These are phyloP conservation scores for Ips nitidus DNA, from an alignment of 1,140 invertebrate genomes.

Conservation along the genomic window DNA sequence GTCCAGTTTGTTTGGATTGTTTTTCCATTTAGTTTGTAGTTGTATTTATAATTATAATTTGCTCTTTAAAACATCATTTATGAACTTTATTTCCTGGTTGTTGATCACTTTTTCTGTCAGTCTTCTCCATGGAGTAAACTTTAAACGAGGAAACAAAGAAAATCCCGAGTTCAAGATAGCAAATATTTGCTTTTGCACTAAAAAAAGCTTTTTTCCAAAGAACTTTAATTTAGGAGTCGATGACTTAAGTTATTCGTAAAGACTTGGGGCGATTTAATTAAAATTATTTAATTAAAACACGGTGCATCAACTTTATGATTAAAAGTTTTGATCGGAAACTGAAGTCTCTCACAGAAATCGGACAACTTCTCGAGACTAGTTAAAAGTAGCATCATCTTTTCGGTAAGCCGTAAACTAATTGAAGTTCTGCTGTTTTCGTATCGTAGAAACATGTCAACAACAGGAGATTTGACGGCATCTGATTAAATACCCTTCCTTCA, in stretches of 20 bases:
- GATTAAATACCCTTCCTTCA: slow-evolving; percentile 1
- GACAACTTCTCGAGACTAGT: neutral
- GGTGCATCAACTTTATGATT: slow-evolving; percentile 16
- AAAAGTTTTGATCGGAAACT: slow-evolving; percentile 10
- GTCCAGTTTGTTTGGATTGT: too few species aligned
- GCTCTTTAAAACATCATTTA: too few species aligned
- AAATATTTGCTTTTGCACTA: neutral
- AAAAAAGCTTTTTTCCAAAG: neutral
- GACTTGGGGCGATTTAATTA: slow-evolving; percentile 8
- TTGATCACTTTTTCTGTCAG: too few species aligned
- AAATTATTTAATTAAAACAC: slow-evolving; percentile 13
- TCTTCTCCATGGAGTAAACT: too few species aligned
- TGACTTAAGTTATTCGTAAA: slow-evolving; percentile 1
- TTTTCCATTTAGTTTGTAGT: too few species aligned
- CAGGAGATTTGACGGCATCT: neutral
- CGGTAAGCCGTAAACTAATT: neutral
- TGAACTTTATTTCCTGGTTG: too few species aligned
- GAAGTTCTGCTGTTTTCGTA: neutral
- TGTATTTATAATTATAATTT: too few species aligned
- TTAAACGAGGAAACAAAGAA: too few species aligned
- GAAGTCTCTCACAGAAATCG: neutral
- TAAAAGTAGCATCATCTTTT: neutral
- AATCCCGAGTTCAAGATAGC: neutral
- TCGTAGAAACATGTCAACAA: neutral
- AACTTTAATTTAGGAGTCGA: slow-evolving; percentile 8